Base-by-base conservation (phyloP, 1,140 invertebrate genomes). In the Phenacoccus solenopsis region DNA sequence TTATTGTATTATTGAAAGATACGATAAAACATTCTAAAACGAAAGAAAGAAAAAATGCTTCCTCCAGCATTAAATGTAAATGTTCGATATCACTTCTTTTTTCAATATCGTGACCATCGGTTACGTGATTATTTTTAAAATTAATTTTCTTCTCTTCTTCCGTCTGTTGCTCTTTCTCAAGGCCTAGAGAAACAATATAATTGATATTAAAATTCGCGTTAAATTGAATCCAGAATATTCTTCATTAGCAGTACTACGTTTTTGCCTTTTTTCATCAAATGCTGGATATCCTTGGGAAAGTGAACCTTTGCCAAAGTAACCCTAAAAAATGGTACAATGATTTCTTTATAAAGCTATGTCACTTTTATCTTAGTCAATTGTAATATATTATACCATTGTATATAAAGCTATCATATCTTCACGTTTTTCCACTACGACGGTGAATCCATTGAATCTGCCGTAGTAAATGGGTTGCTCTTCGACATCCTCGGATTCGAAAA, bases 11-110 rank as follows among this genome's bases (percentile, higher is more conserved):
- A 75, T 81, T 75, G 78, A 87, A 78, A 32, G 82, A 75, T 38
- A 91, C 81, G 75, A 87, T 80, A 30, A 94, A 78, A 76, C 89
- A 90, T 13, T 87, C 87, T 27, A 94, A 78, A 25, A 82, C 88
- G 80, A 85, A 89, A 25, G 83, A 79, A 22, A 96, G 80, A 74
- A 93, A 93, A 77, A 90, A 93, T 0, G 90, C 86, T 80, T 93
- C 90, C 77, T 90, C 86, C 69, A 86, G 81, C 27, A 83, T 83
- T 1, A 93, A 77, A 74, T 86, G 38, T 16, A 49, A n/a, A 9
- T 49, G 3, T 49, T 49, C 38, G 3, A 49, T 16, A 16, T 9
- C 38, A n/a, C 16, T 3, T 3, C 20, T 49, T 4, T 16, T n/a
- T 49, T 49, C 5, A 16, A 49, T 3, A 49, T 16, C 38, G 38